Evolutionary conservation across 2,797 vertebrate species (phyloP).

Genomic region (Ispidina picta): DNA sequence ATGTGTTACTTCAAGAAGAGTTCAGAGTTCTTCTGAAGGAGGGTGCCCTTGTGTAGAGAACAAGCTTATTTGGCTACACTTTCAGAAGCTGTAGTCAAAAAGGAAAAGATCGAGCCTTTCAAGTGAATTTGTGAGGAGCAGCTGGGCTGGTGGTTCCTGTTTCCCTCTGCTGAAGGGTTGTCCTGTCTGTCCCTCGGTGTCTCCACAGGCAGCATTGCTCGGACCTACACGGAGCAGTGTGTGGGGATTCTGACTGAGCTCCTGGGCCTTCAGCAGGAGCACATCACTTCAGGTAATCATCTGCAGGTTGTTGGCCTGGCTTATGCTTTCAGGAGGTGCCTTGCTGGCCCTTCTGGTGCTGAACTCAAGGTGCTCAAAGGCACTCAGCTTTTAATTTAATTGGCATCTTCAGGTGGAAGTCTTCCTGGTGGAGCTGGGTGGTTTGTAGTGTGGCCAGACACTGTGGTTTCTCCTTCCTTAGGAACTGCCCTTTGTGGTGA

Average conservation of each 20-base stretch:
- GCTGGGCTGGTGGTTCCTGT: neutral
- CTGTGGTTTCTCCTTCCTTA: neutral
- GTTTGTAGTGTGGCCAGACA: fast-evolving
- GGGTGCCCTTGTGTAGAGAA: neutral
- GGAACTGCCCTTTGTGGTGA: neutral
- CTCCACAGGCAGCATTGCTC: slow-evolving; percentile 87
- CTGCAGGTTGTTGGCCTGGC: neutral
- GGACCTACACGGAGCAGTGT: slow-evolving; percentile 90
- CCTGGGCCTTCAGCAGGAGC: slow-evolving; percentile 90
- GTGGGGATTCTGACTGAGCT: slow-evolving; percentile 90
- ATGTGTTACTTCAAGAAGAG: neutral
- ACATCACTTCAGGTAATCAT: slow-evolving; percentile 90
- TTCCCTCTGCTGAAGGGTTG: neutral
- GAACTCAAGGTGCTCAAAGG: neutral
- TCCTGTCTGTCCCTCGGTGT: neutral
- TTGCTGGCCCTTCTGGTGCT: neutral
- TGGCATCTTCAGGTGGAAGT: neutral
- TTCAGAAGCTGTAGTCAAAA: neutral
- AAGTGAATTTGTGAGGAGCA: neutral
- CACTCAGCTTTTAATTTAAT: neutral
- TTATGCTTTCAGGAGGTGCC: neutral
- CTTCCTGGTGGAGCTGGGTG: neutral
- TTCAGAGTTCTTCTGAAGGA: neutral
- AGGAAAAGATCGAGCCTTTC: neutral
- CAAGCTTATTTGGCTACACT: neutral